Conservation (phyloP, 1,140 invertebrate genomes). For the Eulimnadia texana region DNA sequence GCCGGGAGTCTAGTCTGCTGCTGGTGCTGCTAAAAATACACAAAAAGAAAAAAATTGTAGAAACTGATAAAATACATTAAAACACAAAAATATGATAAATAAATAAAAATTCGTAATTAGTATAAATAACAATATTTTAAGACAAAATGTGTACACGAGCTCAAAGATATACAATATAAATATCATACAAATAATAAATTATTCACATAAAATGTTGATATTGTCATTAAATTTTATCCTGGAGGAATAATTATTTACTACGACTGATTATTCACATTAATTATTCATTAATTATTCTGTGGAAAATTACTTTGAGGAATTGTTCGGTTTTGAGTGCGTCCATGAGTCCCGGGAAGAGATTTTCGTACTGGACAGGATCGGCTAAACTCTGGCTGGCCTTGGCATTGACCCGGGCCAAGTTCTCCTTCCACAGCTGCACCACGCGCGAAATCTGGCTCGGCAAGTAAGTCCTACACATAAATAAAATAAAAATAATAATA, state of each 20-base stretch:
- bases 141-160: too few relatives aligned
- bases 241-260: too few relatives aligned
- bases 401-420: conserved; percentile 53
- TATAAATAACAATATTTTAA: too few relatives aligned
- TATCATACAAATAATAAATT: too few relatives aligned
- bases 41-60: too few relatives aligned
- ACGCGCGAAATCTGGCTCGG: conserved; percentile 75
- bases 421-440: conserved; percentile 68
- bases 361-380: conserved; percentile 89
- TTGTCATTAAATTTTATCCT: too few relatives aligned
- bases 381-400: conserved; percentile 87
- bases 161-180: too few relatives aligned
- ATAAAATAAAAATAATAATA: background rate
- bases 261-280: too few relatives aligned
- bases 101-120: conserved; percentile 9
- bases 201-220: too few relatives aligned
- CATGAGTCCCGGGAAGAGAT: conserved; percentile 78
- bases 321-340: conserved; percentile 63
- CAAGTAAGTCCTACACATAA: conserved; percentile 68
- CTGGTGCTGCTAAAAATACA: background rate
- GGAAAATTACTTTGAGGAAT: conserved; percentile 39
- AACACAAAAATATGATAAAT: conserved; percentile 6
- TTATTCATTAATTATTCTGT: conserved; percentile 19
- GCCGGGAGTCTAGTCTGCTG: conserved; percentile 39
- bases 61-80: too few relatives aligned